Evolutionary conservation across 2,888 invertebrate genomes (phyloP).

Genomic region (Dicycla oo): DNA sequence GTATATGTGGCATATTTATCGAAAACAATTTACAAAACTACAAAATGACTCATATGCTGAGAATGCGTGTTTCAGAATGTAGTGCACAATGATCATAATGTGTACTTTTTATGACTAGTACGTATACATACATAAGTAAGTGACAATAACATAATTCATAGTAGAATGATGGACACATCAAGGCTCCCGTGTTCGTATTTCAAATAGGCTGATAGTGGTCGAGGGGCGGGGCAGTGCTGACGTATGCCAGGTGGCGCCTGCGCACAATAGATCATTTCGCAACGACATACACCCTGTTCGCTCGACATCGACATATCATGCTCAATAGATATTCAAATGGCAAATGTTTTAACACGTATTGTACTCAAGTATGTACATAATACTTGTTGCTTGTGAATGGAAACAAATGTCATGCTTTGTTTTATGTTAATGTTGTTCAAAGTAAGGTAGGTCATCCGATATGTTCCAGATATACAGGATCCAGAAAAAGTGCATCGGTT

Average conservation of each 20-base stretch:
- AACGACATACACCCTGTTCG: conserved; percentile 70
- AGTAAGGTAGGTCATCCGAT: conserved; percentile 33
- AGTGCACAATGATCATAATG: conserved; percentile 9
- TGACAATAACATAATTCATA: conserved; percentile 74
- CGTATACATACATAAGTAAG: conserved; percentile 42
- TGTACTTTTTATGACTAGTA: conserved; percentile 22
- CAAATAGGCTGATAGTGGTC: conserved; percentile 48
- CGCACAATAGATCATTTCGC: conserved; percentile 77
- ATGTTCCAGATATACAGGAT: conserved; percentile 20
- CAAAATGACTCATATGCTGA: conserved; percentile 48
- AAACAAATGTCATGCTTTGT: conserved; percentile 56
- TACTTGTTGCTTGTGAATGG: conserved; percentile 45
- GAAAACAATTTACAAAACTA: conserved; percentile 35
- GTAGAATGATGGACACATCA: conserved; percentile 79
- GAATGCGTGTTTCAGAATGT: conserved; percentile 61
- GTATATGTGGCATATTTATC: conserved; percentile 33
- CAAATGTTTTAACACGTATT: conserved; percentile 66
- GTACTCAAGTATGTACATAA: conserved; percentile 37
- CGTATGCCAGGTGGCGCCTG: conserved; percentile 57
- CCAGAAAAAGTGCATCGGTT: conserved; percentile 17
- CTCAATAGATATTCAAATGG: conserved; percentile 66
- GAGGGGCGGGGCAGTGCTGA: conserved; percentile 51
- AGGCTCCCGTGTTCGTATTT: conserved; percentile 72
- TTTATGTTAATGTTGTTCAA: conserved; percentile 46
- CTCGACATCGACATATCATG: conserved; percentile 71